Conservation (phyloP, 2,797 vertebrate species). For the Decapterus maruadsi region DNA sequence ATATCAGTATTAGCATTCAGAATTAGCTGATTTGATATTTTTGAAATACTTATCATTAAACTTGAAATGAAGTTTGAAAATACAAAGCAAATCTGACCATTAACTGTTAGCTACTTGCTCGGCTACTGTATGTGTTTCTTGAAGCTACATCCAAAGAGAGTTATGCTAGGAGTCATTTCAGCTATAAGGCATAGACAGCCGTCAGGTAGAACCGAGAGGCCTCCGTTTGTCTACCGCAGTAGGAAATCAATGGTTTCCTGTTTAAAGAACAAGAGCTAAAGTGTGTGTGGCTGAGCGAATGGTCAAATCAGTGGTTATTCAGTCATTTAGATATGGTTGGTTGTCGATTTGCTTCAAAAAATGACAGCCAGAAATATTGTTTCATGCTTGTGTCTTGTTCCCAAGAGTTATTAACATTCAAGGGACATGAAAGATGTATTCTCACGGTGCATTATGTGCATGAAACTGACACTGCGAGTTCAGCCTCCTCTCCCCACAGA, state of each 20-base stretch:
- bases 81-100: neutral
- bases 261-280: slow-evolving; percentile 1
- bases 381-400: slow-evolving; percentile 13
- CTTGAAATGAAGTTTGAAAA: too few species aligned
- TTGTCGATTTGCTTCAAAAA: slow-evolving; percentile 15
- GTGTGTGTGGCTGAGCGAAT: neutral
- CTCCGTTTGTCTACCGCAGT: neutral
- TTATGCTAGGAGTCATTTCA: neutral
- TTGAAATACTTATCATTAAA: neutral
- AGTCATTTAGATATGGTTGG: slow-evolving; percentile 3
- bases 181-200: neutral
- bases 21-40: neutral
- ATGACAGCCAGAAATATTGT: neutral
- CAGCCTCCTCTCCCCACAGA: slow-evolving; percentile 23
- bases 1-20: neutral
- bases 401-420: slow-evolving; percentile 9
- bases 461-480: slow-evolving; percentile 37
- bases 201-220: too few species aligned
- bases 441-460: slow-evolving; percentile 31
- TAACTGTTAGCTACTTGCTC: too few species aligned
- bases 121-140: too few species aligned
- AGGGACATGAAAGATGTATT: slow-evolving; percentile 28
- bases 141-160: neutral
- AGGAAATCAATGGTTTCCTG: neutral
- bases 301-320: neutral